These are phyloP conservation scores for Eristalis arbustorum DNA, from an alignment of 2,888 invertebrate species.

Conservation along the genomic window DNA sequence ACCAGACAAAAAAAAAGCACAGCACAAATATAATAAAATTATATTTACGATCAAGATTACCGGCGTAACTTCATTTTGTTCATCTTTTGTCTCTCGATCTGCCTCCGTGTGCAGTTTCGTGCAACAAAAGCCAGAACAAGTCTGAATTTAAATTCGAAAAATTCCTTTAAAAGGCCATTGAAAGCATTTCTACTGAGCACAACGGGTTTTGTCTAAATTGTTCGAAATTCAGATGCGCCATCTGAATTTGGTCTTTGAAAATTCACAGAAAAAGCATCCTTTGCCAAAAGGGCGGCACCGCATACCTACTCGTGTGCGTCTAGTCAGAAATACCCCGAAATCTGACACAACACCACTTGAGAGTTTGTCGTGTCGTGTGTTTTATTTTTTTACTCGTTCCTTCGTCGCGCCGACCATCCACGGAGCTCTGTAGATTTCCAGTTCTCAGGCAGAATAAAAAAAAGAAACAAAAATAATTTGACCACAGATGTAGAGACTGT, in stretches of 20 bases:
- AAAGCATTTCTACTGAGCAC: not conserved
- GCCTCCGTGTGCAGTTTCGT: not conserved
- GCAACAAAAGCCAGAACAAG: no score
- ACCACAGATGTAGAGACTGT: constrained; percentile 9
- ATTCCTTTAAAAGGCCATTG: not conserved
- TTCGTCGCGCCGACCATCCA: not conserved
- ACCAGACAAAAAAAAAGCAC: constrained; percentile 8
- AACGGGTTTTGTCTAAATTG: constrained; percentile 69
- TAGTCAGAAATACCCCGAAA: constrained; percentile 14
- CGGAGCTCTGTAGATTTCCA: not conserved
- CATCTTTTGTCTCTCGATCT: constrained; percentile 14
- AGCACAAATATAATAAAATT: constrained; percentile 24
- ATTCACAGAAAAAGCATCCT: constrained; percentile 6
- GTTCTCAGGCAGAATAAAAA: constrained; percentile 13
- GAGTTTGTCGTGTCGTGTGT: not conserved
- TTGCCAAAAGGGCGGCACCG: constrained; percentile 15
- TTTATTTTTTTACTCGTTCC: not conserved
- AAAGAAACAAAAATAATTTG: not conserved
- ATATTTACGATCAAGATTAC: constrained; percentile 50
- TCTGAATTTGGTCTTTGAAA: not conserved
- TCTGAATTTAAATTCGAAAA: not conserved
- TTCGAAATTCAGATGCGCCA: constrained; percentile 76
- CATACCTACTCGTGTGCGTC: not conserved
- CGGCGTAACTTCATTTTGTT: constrained; percentile 50
- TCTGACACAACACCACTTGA: constrained; percentile 23